Evolutionary conservation across 2,888 invertebrate genomes (phyloP).

Genomic region (Ceratothoa steindachneri): DNA sequence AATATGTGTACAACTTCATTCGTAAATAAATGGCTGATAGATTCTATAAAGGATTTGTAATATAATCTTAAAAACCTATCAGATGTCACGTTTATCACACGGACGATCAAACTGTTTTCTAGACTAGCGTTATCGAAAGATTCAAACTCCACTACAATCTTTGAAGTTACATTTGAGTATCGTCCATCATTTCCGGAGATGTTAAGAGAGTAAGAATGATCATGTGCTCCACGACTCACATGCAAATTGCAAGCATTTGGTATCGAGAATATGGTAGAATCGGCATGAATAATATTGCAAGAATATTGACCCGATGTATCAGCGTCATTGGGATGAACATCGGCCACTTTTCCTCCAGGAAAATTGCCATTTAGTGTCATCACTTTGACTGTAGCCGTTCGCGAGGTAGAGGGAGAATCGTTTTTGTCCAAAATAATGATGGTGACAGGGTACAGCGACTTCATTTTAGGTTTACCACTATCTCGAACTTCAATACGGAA

Average conservation of each 20-base stretch:
- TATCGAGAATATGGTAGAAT: conserved; percentile 58
- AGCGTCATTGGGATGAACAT: conserved; percentile 86
- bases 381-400: conserved; percentile 75
- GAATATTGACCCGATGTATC: conserved; percentile 84
- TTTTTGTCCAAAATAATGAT: conserved; percentile 80
- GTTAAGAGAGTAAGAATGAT: conserved; percentile 60
- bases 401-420: conserved; percentile 79
- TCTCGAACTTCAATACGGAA: conserved; percentile 80
- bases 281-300: conserved; percentile 66
- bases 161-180: conserved; percentile 79
- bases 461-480: conserved; percentile 76
- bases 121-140: conserved; percentile 75
- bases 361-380: conserved; percentile 59
- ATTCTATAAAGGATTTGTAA: conserved; percentile 69
- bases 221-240: conserved; percentile 62
- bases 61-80: conserved; percentile 70
- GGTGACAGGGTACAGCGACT: conserved; percentile 70
- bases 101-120: conserved; percentile 73
- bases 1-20: conserved; percentile 36
- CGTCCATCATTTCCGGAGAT: conserved; percentile 85
- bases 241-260: conserved; percentile 74
- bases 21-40: conserved; percentile 65
- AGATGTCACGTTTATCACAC: conserved; percentile 69
- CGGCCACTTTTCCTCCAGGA: conserved; percentile 77
- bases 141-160: conserved; percentile 75